These are phyloP conservation scores for Euwallacea similis DNA, from an alignment of 1,140 invertebrate genomes.

Conservation along the genomic window DNA sequence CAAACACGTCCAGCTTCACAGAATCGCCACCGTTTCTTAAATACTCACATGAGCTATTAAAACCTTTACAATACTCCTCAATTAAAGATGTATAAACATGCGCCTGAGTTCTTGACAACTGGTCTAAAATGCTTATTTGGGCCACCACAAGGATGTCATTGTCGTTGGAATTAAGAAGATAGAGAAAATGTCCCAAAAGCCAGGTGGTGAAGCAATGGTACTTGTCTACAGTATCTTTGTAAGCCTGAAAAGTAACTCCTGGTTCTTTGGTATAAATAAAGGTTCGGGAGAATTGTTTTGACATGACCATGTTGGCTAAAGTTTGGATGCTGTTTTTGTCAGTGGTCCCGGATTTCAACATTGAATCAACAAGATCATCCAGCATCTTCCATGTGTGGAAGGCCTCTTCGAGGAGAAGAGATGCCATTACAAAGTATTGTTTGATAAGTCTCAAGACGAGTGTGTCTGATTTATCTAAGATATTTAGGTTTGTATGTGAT, in stretches of 20 bases:
- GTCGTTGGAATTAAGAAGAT: slow-evolving; percentile 58
- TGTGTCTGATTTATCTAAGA: no score
- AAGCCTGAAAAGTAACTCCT: slow-evolving; percentile 53
- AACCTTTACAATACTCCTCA: slow-evolving; percentile 54
- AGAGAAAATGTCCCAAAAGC: slow-evolving; percentile 60
- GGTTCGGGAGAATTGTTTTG: slow-evolving; percentile 58
- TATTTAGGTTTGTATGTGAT: no score
- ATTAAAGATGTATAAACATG: slow-evolving; percentile 56
- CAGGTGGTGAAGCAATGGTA: slow-evolving; percentile 61
- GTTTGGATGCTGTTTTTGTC: slow-evolving; percentile 29
- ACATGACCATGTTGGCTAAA: slow-evolving; percentile 38
- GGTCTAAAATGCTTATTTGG: slow-evolving; percentile 59
- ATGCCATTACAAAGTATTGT: not conserved
- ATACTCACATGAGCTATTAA: slow-evolving; percentile 54
- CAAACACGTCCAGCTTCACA: slow-evolving; percentile 54
- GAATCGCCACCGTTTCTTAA: slow-evolving; percentile 47
- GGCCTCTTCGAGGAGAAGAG: slow-evolving; percentile 23
- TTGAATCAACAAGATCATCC: slow-evolving; percentile 25
- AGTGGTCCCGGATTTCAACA: slow-evolving; percentile 27
- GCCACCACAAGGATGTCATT: slow-evolving; percentile 56
- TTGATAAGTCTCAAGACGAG: no score
- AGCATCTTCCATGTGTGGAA: slow-evolving; percentile 36
- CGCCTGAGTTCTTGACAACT: slow-evolving; percentile 56
- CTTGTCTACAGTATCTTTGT: slow-evolving; percentile 46
- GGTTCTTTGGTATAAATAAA: slow-evolving; percentile 55